Base-by-base conservation (phyloP, 2,113 vertebrate species). In the Strix uralensis region DNA sequence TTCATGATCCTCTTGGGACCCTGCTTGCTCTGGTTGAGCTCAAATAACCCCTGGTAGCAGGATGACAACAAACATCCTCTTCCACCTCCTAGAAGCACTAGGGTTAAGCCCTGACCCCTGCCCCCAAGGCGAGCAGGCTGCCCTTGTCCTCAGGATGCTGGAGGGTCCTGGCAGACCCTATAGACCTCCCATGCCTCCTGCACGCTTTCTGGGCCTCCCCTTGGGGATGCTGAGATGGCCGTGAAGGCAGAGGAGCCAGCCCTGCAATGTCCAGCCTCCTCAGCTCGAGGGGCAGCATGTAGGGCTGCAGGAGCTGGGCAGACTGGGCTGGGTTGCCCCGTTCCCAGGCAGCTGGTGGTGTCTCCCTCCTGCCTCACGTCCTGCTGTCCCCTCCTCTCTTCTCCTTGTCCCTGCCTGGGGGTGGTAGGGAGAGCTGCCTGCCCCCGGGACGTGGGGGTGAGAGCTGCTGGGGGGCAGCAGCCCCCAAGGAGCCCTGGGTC, bases 241-340 rank as follows among this genome's bases (percentile, higher is more conserved):
- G 0, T 40, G 38, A 38, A 59, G 74, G 52, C 16, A 38, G 71
- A 58, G 30, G 29, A 44, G 63, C 40, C 42, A 27, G 21, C 15
- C 49, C 23, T 1, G 2, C 36, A 42, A 26, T 34, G 20, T 19
- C 20, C 47, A 57, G 36, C n/a, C 16, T 59, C 29, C 32, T 22
- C 58, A 49, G 36, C 57, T 44, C 4, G 1, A 46, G 20, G n/a
- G 38, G 38, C 38, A 38, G 38, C 42, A 10, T 0, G 0, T 0
- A 36, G 62, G 36, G 38, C 55, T 74, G 23, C 42, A 14, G 71
- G 63, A 49, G 4, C 7, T 2, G 18, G 34, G 44, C 30, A n/a
- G 36, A 22, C n/a, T 22, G 75, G 58, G 44, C 59, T 2, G 5
- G 38, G 7, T 2, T 61, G 23, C 16, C 22, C 40, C 2, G 0